Evolutionary conservation across 2,888 invertebrate genomes (phyloP).

Genomic region (Actias luna): DNA sequence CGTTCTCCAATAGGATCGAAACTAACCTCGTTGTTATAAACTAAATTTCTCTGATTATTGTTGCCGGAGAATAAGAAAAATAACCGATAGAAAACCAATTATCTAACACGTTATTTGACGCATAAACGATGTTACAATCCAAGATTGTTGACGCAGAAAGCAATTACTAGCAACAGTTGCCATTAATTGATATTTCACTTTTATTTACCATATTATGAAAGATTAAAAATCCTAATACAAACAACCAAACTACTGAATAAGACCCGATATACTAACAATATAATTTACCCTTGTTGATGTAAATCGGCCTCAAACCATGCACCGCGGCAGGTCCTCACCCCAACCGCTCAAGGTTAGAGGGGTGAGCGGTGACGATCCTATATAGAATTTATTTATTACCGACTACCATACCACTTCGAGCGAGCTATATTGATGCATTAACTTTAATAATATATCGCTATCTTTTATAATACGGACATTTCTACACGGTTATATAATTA

Average conservation of each 20-base stretch:
- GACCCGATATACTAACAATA: not conserved
- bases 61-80: too few species aligned
- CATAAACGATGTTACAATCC: not conserved
- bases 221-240: not conserved
- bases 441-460: not conserved
- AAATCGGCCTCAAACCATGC: conserved; percentile 15
- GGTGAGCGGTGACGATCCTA: conserved; percentile 26
- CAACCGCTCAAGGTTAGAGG: conserved; percentile 29
- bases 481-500: too few species aligned
- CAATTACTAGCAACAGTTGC: not conserved
- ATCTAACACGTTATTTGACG: too few species aligned
- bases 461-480: not conserved
- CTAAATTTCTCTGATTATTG: too few species aligned
- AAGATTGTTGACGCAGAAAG: not conserved
- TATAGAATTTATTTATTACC: conserved; percentile 24
- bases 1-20: too few species aligned
- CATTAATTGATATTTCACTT: too few species aligned
- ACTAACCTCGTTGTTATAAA: too few species aligned
- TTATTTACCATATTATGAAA: not conserved
- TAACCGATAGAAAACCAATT: not conserved
- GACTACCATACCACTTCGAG: not conserved
- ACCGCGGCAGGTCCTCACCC: conserved; percentile 29
- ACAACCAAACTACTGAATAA: too few species aligned
- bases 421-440: not conserved
- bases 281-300: conserved; percentile 10